A percentile compares a stretch with the other conserved stretches of the same genome.
These are phyloP conservation scores for Microplitis demolitor DNA, from an alignment of 1,140 invertebrate genomes.

Conservation along the genomic window DNA sequence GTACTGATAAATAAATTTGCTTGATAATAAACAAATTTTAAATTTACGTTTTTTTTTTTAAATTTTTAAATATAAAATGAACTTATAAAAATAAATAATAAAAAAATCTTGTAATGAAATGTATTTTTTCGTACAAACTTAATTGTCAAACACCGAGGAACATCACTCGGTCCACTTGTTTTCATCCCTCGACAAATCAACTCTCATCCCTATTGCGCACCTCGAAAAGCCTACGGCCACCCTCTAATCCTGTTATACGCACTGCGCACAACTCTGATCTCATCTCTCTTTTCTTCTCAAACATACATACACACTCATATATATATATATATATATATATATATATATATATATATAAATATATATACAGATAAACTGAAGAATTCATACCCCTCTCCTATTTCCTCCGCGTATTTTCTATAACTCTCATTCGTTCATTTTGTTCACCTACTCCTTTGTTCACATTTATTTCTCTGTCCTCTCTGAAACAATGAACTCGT, in stretches of 20 bases:
- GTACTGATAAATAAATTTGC: too few species aligned
- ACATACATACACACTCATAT: slow-evolving; percentile 25
- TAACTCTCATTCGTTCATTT: not conserved
- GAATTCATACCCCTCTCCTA: not conserved
- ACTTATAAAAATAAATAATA: too few species aligned
- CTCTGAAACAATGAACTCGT: slow-evolving; percentile 19
- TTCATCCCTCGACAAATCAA: slow-evolving; percentile 19
- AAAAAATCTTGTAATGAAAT: not conserved
- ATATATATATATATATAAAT: too few species aligned
- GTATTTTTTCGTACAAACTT: not conserved
- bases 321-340: too few species aligned
- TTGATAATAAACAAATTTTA: too few species aligned
- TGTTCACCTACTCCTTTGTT: not conserved
- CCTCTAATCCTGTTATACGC: slow-evolving; percentile 43
- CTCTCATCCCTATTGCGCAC: slow-evolving; percentile 29
- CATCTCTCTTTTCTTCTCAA: slow-evolving; percentile 8
- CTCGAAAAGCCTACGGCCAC: slow-evolving; percentile 25
- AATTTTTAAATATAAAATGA: too few species aligned
- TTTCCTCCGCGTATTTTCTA: not conserved
- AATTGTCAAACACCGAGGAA: slow-evolving; percentile 27
- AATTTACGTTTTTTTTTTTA: too few species aligned
- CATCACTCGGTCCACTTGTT: slow-evolving; percentile 50
- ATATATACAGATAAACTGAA: slow-evolving; percentile 26
- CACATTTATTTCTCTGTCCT: not conserved
- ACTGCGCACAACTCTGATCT: slow-evolving; percentile 31